phyloP scores from a whole-genome alignment of 2,113 vertebrate genomes.

The Eurystomus gularis region DNA sequence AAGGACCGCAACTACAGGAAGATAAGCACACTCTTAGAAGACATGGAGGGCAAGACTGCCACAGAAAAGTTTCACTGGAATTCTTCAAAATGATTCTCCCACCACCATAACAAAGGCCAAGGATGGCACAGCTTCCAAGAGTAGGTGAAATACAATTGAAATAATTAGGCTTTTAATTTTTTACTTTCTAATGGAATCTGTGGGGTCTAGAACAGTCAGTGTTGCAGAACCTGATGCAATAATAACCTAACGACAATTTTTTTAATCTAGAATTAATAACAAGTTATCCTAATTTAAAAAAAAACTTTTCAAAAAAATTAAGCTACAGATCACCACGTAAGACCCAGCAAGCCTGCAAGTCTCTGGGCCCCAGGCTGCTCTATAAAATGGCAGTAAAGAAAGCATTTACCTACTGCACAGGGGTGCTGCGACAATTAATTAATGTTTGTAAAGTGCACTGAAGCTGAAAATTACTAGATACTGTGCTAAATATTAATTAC shows the following conservation, averaged over 20 bases:
- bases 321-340: neutral
- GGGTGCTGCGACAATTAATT: constrained; percentile 55
- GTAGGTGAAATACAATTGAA: constrained; percentile 26
- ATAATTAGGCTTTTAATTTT: constrained; percentile 41
- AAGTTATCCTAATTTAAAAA: constrained; percentile 40
- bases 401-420: constrained; percentile 42
- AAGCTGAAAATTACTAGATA: constrained; percentile 63
- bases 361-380: neutral
- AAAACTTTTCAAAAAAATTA: constrained; percentile 29
- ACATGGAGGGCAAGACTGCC: neutral
- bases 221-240: constrained; percentile 32
- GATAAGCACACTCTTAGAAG: neutral
- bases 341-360: neutral
- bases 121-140: neutral
- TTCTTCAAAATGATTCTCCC: constrained; percentile 5
- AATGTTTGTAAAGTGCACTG: constrained; percentile 53
- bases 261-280: constrained; percentile 30
- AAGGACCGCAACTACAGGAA: neutral
- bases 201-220: constrained; percentile 11
- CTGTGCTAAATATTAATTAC: constrained; percentile 64
- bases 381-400: neutral
- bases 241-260: constrained; percentile 40
- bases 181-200: constrained; percentile 45
- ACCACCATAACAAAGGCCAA: neutral
- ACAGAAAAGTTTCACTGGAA: neutral